Evolutionary conservation across 2,113 vertebrate genomes (phyloP), one percentile per base, ranked within the genome.

Genomic region (Cervus canadensis): DNA sequence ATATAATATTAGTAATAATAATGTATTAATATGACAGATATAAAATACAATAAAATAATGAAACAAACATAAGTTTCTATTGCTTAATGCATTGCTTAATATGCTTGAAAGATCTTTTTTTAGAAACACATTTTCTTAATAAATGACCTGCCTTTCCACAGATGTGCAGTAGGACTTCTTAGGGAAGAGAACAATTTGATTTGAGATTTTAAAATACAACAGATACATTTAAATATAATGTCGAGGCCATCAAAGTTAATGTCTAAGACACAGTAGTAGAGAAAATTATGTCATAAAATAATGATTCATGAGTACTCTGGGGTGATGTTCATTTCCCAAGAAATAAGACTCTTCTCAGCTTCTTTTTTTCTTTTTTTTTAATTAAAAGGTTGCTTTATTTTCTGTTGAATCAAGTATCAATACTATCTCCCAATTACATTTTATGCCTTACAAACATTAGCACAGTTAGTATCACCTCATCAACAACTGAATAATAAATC

Each of bases 331-430:
- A 4, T 30, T 19, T 50, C 21, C 23, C 28, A 43, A 0, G 21
- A 21, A 25, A 48, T 13, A 17, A 48, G 50, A 30, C 9, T 78
- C 5, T 50, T 40, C 74, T 28, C 48, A 50, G 48, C 12, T 50
- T 50, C 48, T 50, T 50, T 36, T 36, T 12, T 48, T 50, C 40
- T 50, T 50, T 50, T 50, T 12, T 48, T 50, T 13, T 82, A 95
- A 97, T 91, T 98, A 97, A 94, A 97, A 95, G 48, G 95, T 95
- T 91, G 54, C 28, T 98, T 98, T 98, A 98, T 98, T 98, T 90
- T 56, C 67, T 85, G 62, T 89, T 71, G 40, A 94, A 94, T 95
- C 78, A 89, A 91, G 62, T 60, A 43, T 76, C 71, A 43, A 7
- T 76, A 78, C 71, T 91, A 82, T 36, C 52, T 96, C 62, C 36